Evolutionary conservation across 2,888 invertebrate genomes (phyloP).

Genomic region (Chironomus tentans): DNA sequence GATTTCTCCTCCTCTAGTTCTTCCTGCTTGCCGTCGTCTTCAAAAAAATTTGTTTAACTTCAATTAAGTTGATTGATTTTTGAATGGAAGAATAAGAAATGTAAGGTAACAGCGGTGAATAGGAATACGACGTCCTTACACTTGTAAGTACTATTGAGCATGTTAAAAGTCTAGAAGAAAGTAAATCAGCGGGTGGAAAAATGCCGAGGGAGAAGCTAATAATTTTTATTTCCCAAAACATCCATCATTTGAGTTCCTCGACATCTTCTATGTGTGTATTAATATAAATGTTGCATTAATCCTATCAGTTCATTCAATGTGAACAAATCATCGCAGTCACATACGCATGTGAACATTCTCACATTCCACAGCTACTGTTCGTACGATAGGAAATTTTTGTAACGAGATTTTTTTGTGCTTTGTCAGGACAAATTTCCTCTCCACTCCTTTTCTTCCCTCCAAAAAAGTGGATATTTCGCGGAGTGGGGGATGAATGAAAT

Average conservation of each 20-base stretch:
- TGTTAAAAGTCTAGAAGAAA: too few species aligned
- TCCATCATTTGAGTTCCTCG: background rate
- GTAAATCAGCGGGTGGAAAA: background rate
- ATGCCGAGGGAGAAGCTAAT: background rate
- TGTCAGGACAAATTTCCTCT: conserved; percentile 9
- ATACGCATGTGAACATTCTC: background rate
- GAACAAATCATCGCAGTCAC: background rate
- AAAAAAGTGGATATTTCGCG: background rate
- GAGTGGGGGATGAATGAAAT: background rate
- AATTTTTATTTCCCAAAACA: background rate
- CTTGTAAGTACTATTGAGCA: background rate
- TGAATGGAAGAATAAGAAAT: too few species aligned
- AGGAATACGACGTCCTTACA: background rate
- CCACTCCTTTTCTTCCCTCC: background rate
- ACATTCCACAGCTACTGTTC: background rate
- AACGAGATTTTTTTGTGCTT: background rate
- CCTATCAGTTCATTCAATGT: background rate
- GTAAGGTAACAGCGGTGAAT: too few species aligned
- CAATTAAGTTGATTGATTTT: conserved; percentile 24
- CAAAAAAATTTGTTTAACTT: conserved; percentile 1
- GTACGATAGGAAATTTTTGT: background rate
- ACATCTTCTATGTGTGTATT: background rate
- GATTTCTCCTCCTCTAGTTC: background rate
- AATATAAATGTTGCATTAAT: background rate
- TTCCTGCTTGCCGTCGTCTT: background rate